Percentiles rank a stretch among this genome's conserved stretches.
These are phyloP conservation scores for Anhinga rufa DNA, from an alignment of 2,113 vertebrate genomes.

Conservation along the genomic window DNA sequence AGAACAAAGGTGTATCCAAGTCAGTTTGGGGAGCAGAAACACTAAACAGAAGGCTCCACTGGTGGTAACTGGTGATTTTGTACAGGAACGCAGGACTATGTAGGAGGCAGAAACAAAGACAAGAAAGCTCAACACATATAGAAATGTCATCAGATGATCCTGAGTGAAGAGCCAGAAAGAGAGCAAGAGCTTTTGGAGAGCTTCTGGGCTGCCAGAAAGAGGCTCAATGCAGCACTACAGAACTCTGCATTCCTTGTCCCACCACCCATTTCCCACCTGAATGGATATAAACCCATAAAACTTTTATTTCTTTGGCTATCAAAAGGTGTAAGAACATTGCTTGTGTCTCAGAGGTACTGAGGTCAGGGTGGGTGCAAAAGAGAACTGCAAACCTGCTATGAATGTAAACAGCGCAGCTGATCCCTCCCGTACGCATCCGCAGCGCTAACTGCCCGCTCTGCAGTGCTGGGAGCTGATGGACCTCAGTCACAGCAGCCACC, in stretches of 20 bases:
- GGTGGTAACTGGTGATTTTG: neutral
- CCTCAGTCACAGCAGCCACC: neutral
- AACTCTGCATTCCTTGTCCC: neutral
- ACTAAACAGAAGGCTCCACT: neutral
- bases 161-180: neutral
- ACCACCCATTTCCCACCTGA: neutral
- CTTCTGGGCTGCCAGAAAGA: neutral
- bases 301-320: neutral
- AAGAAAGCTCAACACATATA: neutral
- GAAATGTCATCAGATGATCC: neutral
- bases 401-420: neutral
- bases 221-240: neutral
- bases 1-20: neutral
- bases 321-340: neutral
- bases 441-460: neutral
- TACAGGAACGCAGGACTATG: neutral
- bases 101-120: neutral
- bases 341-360: neutral
- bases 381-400: neutral
- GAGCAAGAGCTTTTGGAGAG: neutral
- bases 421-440: rapidly evolving
- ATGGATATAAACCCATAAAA: neutral
- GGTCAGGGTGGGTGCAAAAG: neutral
- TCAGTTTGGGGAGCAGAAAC: neutral
- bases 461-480: neutral